Evolutionary conservation across 1,140 invertebrate genomes (phyloP), one percentile per base, ranked within the genome.

Genomic region (Drosophila orosa): DNA sequence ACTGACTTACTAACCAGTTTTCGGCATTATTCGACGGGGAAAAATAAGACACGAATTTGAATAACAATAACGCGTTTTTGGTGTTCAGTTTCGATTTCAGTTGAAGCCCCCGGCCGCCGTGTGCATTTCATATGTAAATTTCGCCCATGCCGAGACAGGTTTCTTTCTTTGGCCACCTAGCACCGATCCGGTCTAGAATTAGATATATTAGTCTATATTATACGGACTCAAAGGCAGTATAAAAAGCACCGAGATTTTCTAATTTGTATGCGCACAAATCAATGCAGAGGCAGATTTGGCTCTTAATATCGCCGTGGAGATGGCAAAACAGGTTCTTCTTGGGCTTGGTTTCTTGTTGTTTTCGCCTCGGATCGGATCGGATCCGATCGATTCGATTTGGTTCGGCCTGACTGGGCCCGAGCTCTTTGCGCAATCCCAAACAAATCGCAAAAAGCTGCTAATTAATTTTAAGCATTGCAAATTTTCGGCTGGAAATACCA

Each of bases 1-100:
- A 89, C 85, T 89, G 84, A 89, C 84, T 89, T 89, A 89, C 84
- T 89, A 89, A 89, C 84, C 84, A 89, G 84, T 89, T 89, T 59
- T 74, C 52, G 71, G 58, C 29, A 75, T 80, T 79, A 86, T 69
- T 62, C 63, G 78, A 62, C 59, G 55, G 56, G 59, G 55, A 37
- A 66, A 59, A 45, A 76, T 24, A 50, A 55, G 55, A 25, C 58
- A 24, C 37, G 58, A 68, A 80, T 90, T 90, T 89, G 80, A 89
- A 90, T 89, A 87, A 83, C 76, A 83, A 85, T 75, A 87, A 87
- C 82, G 85, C 84, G 85, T 84, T 89, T 84, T 63, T 42, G 47
- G 74, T 52, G 76, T 72, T 81, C 73, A 73, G 78, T 81, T 84
- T 84, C 80, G 85, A 78, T 90, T 89, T 89, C 85, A 90, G 56